A percentile compares a stretch with the other conserved stretches of the same genome.
Evolutionary conservation across 2,113 vertebrate species (phyloP).

Genomic region (Pan paniscus): DNA sequence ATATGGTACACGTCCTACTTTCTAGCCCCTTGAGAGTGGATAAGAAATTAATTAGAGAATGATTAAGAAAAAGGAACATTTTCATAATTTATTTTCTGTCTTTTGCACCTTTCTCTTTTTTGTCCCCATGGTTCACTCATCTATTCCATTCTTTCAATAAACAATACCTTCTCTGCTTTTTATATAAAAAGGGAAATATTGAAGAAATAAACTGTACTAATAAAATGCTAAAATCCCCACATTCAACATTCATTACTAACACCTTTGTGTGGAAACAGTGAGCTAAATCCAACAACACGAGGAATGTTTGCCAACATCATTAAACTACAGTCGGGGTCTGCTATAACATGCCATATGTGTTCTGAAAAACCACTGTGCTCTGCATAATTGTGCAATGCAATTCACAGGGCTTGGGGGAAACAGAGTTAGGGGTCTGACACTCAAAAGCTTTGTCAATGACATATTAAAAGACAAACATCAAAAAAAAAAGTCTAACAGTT

Average conservation of each 20-base stretch:
- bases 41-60: slow-evolving; percentile 64
- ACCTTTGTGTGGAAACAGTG: neutral
- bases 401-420: neutral
- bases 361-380: neutral
- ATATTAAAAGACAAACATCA: neutral
- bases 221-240: neutral
- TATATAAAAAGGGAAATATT: neutral
- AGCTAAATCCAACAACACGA: neutral
- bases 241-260: neutral
- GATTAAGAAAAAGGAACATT: slow-evolving; percentile 34
- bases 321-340: neutral
- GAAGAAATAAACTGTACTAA: neutral
- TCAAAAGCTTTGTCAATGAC: neutral
- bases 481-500: neutral
- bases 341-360: neutral
- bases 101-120: neutral
- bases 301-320: neutral
- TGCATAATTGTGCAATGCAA: neutral
- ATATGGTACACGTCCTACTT: neutral
- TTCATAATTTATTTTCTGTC: slow-evolving; percentile 54
- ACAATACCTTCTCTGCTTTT: neutral
- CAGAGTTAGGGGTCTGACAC: neutral
- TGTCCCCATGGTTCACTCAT: neutral
- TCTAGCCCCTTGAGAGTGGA: neutral
- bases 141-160: slow-evolving; percentile 39